Evolutionary conservation across 2,888 invertebrate genomes (phyloP), one percentile per base, ranked within the genome.

Genomic region (Cataglyphis altisquamis): DNA sequence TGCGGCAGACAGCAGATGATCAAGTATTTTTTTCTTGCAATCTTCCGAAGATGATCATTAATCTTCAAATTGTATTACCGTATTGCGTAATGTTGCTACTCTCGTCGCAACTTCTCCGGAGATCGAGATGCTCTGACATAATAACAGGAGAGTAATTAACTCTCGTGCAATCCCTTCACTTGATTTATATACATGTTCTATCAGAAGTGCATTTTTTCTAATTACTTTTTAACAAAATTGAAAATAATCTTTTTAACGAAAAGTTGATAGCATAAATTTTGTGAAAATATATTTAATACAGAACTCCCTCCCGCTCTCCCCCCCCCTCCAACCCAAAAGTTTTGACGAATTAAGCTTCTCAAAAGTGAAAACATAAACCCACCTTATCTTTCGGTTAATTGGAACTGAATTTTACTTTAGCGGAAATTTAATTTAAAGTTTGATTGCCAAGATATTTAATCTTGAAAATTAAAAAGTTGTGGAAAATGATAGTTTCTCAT

Each of bases 1-100:
- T 80, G 72, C 72, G 72, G 32, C 25, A 36, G 78, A 80, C 78
- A 80, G 78, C 72, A 32, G 72, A 80, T 80, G 78, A 80, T 80
- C 78, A 72, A 80, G 78, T 80, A 80, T 80, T 80, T 80, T 52
- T 80, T 72, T 72, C 78, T 80, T 60, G 36, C 78, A 80, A 72
- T 80, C 72, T 80, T 18, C 72, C 57, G 18, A 45, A 78, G 78
- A 72, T 72, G 45, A 80, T 80, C 72, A 80, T 80, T 80, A 80
- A 80, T 80, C 78, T 72, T 80, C 18, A 60, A 80, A 80, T 80
- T 80, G 32, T 80, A 80, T 80, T 80, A 80, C 36, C 72, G 21
- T 70, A 78, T 78, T 78, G 78, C 78, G 78, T 80, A 80, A 70
- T 70, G 60, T 32, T 60, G 45, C 72, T 36, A 41, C 72, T 70